Conservation (phyloP, 2,797 vertebrate genomes). For the Scyliorhinus canicula region DNA sequence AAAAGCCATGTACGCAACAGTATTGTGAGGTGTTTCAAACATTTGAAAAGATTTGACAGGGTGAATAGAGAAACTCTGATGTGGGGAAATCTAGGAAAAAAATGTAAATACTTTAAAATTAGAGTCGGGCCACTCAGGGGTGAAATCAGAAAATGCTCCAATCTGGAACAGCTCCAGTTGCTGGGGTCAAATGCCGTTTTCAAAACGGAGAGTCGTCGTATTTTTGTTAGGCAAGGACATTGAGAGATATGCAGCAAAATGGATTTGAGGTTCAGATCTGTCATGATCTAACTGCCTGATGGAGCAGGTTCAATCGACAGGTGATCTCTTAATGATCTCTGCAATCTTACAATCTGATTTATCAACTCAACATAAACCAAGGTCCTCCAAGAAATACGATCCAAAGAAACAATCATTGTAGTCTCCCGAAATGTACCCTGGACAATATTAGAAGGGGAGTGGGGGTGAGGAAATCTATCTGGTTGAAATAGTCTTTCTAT, state of each 20-base stretch:
- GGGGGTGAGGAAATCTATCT: not conserved
- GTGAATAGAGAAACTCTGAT: not conserved
- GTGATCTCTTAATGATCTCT: not conserved
- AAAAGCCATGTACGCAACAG: not conserved
- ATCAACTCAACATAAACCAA: not conserved
- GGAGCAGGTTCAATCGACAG: not conserved
- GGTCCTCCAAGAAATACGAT: not conserved
- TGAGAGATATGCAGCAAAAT: not conserved
- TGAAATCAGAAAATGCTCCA: not conserved
- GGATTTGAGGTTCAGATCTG: not conserved
- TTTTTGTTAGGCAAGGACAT: not conserved
- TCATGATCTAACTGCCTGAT: not conserved
- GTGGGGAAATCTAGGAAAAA: not conserved
- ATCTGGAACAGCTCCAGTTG: not conserved
- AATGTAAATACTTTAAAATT: not conserved
- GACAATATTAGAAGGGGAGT: not conserved
- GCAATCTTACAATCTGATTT: not conserved
- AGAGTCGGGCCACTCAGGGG: not conserved
- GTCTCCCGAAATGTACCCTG: not conserved
- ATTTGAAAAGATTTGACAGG: not conserved
- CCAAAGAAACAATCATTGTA: not conserved
- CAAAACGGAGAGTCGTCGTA: no score
- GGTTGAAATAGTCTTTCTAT: not conserved
- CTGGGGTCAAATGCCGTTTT: not conserved
- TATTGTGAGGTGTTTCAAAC: not conserved